phyloP scores from a whole-genome alignment of 1,140 invertebrate species.

The Scaptomyza hsui region DNA sequence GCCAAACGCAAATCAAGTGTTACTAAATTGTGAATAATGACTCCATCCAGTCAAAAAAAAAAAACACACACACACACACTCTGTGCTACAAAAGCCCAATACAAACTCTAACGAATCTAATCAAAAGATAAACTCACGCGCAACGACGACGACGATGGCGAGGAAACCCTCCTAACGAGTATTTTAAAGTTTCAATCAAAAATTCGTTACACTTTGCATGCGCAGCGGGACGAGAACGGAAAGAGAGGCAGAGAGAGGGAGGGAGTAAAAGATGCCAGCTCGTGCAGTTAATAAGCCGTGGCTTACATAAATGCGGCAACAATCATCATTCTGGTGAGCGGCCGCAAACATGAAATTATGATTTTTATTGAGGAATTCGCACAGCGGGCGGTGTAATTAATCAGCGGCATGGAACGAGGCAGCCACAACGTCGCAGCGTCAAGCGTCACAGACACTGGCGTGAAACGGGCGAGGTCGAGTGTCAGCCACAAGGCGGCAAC shows the following conservation, averaged over 20 bases:
- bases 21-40: conserved; percentile 83
- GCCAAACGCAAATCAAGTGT: conserved; percentile 80
- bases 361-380: conserved; percentile 83
- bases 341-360: conserved; percentile 78
- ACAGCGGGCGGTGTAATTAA: conserved; percentile 82
- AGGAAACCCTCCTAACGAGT: conserved; percentile 76
- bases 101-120: conserved; percentile 81
- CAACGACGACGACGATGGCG: conserved; percentile 41
- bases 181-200: conserved; percentile 81
- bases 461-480: conserved; percentile 68
- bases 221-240: neutral
- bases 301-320: conserved; percentile 82
- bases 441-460: conserved; percentile 32
- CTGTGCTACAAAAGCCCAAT: conserved; percentile 69
- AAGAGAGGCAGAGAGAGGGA: neutral
- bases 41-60: conserved; percentile 51
- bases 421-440: neutral
- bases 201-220: conserved; percentile 77
- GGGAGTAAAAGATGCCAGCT: conserved; percentile 44
- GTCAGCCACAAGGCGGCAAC: conserved; percentile 65
- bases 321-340: conserved; percentile 74
- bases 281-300: conserved; percentile 79
- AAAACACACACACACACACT: conserved; percentile 17
- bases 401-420: conserved; percentile 62
- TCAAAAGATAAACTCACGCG: conserved; percentile 81